phyloP scores from a whole-genome alignment of 1,140 invertebrate species.

The Anoplolepis gracilipes region DNA sequence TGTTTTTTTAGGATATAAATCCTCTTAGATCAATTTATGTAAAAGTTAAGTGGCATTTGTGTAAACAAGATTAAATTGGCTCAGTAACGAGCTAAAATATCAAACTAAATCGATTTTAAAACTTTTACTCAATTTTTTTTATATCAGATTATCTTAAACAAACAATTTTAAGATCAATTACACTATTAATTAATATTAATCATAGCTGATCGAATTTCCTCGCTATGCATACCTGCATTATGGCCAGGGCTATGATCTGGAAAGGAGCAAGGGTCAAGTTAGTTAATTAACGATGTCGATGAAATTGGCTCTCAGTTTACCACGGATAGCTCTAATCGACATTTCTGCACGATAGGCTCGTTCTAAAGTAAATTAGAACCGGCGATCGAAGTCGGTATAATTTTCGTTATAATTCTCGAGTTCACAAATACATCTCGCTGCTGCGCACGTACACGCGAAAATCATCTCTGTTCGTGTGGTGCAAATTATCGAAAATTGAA shows the following conservation, averaged over 20 bases:
- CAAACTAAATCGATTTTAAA: not conserved
- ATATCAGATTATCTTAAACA: not conserved
- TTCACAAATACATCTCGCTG: conserved; percentile 5
- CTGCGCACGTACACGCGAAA: not conserved
- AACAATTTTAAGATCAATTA: conserved; percentile 3
- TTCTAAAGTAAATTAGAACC: conserved; percentile 14
- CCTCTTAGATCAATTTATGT: not conserved
- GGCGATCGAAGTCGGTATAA: conserved; percentile 6
- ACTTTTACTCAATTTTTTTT: not conserved
- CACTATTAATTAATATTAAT: conserved; percentile 8
- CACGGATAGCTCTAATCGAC: not conserved
- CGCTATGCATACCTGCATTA: not conserved
- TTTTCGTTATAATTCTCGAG: conserved; percentile 16
- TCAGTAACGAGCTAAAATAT: too few relatives aligned
- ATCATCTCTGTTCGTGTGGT: not conserved
- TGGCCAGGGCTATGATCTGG: not conserved
- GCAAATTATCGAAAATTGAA: conserved; percentile 21
- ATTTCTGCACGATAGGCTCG: not conserved
- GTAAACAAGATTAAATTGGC: not conserved
- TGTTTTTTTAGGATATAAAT: not conserved
- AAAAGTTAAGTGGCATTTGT: not conserved
- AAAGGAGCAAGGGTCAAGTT: conserved; percentile 38
- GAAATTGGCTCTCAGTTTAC: conserved; percentile 40
- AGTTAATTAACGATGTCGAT: conserved; percentile 29
- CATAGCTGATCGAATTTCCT: not conserved